Evolutionary conservation across 2,888 invertebrate genomes (phyloP).

Genomic region (Chymomyza caudatula): DNA sequence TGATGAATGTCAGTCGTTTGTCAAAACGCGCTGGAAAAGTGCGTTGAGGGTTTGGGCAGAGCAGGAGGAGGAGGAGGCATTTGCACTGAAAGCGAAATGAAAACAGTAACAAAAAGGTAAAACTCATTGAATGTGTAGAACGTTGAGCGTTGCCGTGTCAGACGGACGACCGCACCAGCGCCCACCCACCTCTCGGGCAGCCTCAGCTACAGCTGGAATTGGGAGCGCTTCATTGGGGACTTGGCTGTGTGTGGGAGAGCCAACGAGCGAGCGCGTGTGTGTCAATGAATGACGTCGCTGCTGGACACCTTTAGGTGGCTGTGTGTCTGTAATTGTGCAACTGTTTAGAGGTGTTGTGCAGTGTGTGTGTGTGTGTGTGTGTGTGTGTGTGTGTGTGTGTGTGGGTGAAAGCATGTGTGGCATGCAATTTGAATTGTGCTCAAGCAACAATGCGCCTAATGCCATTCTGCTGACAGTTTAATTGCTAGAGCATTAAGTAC

Average conservation of each 20-base stretch:
- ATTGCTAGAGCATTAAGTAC: neutral
- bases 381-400: no score
- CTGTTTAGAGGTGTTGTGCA: conserved; percentile 33
- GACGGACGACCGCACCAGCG: neutral
- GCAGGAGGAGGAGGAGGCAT: neutral
- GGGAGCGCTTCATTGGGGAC: conserved; percentile 9
- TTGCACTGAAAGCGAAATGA: conserved; percentile 42
- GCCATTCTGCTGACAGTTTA: conserved; percentile 3
- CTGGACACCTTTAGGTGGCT: conserved; percentile 53
- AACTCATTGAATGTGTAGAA: conserved; percentile 41
- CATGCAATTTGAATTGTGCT: conserved; percentile 29
- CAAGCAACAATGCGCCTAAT: neutral
- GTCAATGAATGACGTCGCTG: conserved; percentile 62
- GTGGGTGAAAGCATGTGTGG: conserved; percentile 32
- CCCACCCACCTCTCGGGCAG: neutral
- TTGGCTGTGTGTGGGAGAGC: no score
- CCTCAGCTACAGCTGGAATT: neutral
- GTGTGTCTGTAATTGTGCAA: conserved; percentile 47
- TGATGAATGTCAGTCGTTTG: conserved; percentile 77
- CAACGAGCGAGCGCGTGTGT: conserved; percentile 25
- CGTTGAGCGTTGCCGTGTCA: conserved; percentile 1
- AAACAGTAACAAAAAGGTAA: conserved; percentile 52
- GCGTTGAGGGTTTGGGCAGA: conserved; percentile 24
- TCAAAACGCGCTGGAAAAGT: conserved; percentile 72
- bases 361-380: neutral